Conservation (phyloP, 2,113 vertebrate species). For the Campylomormyrus numenius region DNA sequence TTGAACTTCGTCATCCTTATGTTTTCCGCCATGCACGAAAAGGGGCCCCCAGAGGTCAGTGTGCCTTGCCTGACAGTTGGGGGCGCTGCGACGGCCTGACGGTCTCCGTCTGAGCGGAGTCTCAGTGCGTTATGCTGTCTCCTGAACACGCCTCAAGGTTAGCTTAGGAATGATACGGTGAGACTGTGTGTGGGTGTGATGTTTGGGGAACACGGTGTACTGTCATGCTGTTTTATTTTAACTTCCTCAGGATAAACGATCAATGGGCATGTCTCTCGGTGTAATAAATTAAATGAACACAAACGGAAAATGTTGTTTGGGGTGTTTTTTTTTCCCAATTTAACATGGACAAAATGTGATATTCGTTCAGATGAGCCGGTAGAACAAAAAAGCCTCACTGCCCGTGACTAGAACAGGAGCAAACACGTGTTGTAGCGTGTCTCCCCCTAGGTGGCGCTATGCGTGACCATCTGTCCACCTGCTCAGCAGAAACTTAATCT, state of each 20-base stretch:
- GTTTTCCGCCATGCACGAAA: not conserved
- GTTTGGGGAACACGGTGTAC: not conserved
- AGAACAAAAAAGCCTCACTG: not conserved
- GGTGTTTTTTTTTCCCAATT: not conserved
- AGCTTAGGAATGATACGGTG: not conserved
- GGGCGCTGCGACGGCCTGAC: not conserved
- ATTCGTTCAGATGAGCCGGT: not conserved
- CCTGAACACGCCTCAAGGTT: not conserved
- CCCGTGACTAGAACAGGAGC: no score
- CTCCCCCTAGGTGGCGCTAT: not conserved
- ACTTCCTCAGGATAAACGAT: not conserved
- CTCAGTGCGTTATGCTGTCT: not conserved
- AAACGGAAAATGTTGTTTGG: not conserved
- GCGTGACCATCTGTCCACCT: not conserved
- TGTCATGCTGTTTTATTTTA: not conserved
- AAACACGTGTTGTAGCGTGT: not conserved
- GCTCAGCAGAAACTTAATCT: not conserved
- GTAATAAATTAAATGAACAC: not conserved
- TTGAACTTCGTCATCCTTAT: not conserved
- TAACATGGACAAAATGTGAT: not conserved
- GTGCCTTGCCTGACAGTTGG: not conserved
- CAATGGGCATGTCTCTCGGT: not conserved
- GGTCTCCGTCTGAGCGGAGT: not conserved
- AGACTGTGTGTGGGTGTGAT: not conserved
- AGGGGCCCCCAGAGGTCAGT: not conserved